phyloP scores from a whole-genome alignment of 2,888 invertebrate species.

The Drosophila mayaguana region DNA sequence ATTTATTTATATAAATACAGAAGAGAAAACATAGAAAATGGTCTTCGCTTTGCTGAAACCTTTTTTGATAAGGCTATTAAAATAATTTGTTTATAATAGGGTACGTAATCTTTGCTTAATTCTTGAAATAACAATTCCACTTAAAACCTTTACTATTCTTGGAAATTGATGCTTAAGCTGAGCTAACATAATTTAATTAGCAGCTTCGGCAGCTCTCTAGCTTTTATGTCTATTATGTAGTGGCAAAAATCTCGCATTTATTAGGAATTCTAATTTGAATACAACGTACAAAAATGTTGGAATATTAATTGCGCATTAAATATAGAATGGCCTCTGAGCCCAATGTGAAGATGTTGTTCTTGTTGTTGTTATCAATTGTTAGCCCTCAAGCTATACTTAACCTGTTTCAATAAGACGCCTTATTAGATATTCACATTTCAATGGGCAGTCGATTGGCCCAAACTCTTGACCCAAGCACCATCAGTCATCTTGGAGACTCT shows the following conservation, averaged over 20 bases:
- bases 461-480: constrained; percentile 28
- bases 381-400: constrained; percentile 39
- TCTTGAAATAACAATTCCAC: not conserved
- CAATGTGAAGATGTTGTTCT: not conserved
- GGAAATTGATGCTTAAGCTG: not conserved
- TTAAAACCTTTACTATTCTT: not conserved
- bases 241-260: not conserved
- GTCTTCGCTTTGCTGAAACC: not conserved
- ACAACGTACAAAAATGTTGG: not conserved
- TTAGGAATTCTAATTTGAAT: constrained; percentile 3
- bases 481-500: constrained; percentile 29
- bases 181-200: constrained; percentile 1
- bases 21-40: not conserved
- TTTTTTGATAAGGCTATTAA: not conserved
- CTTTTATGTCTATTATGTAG: not conserved
- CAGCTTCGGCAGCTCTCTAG: not conserved
- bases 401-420: constrained; percentile 39
- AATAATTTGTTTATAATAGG: not conserved
- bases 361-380: constrained; percentile 24
- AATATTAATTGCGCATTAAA: constrained; percentile 14
- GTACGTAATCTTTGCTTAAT: not conserved
- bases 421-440: constrained; percentile 46
- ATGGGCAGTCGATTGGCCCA: constrained; percentile 32
- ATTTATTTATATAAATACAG: too few species aligned
- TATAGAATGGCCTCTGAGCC: not conserved